Percentiles rank a stretch among this genome's conserved stretches.
phyloP scores from a whole-genome alignment of 2,888 invertebrate species.

The Lumbricus terrestris region DNA sequence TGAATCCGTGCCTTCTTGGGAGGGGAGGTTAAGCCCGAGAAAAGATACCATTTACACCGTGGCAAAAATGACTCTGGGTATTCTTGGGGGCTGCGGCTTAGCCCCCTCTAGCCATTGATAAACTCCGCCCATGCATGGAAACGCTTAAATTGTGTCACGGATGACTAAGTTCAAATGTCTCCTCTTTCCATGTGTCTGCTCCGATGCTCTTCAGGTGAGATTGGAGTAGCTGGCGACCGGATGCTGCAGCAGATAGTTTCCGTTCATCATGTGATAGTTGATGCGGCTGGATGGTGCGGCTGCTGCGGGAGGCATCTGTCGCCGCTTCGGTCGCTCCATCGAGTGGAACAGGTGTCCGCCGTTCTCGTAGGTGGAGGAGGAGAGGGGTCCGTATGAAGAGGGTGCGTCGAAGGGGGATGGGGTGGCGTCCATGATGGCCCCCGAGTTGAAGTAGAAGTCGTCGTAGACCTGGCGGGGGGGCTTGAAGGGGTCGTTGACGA shows the following conservation, averaged over 20 bases:
- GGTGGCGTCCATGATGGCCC: neutral
- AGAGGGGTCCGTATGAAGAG: neutral
- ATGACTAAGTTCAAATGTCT: neutral
- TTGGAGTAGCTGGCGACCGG: constrained; percentile 63
- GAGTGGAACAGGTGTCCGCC: constrained; percentile 9
- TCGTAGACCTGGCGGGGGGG: neutral
- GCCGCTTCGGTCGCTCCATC: constrained; percentile 82
- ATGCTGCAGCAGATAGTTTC: neutral
- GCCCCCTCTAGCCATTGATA: too few relatives aligned
- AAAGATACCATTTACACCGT: too few relatives aligned
- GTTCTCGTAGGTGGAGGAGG: neutral
- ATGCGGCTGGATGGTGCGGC: constrained; percentile 98
- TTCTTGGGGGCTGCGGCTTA: too few relatives aligned
- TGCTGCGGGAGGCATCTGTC: too few relatives aligned
- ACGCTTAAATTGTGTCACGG: too few relatives aligned
- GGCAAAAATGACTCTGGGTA: too few relatives aligned
- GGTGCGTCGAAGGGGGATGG: neutral
- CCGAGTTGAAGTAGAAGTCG: neutral
- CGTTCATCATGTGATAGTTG: constrained; percentile 67
- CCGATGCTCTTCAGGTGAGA: constrained; percentile 73
- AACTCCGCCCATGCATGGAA: too few relatives aligned
- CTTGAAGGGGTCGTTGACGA: neutral
- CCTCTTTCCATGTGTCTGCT: neutral
- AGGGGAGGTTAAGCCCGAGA: too few relatives aligned
- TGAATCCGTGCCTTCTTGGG: too few relatives aligned